Conservation (phyloP, 1,140 invertebrate genomes). For the Drosophila kikkawai region DNA sequence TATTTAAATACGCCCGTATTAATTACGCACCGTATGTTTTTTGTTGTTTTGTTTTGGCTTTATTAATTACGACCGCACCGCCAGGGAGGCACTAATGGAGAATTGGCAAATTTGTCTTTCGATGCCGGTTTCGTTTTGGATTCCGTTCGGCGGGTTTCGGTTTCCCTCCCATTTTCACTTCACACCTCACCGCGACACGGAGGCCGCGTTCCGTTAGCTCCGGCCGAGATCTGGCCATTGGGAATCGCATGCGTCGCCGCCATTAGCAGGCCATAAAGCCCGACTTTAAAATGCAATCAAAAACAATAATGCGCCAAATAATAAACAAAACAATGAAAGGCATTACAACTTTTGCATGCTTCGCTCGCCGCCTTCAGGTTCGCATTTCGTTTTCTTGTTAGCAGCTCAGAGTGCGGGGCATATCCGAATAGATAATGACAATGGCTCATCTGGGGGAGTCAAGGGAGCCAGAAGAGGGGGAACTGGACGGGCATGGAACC, state of each 20-base stretch:
- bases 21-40: slow-evolving; percentile 61
- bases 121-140: slow-evolving; percentile 5
- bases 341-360: slow-evolving; percentile 53
- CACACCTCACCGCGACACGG: slow-evolving; percentile 21
- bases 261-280: slow-evolving; percentile 78
- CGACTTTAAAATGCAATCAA: slow-evolving; percentile 70
- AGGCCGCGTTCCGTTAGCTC: slow-evolving; percentile 24
- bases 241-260: slow-evolving; percentile 72
- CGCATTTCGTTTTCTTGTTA: slow-evolving; percentile 35
- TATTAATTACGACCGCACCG: slow-evolving; percentile 74
- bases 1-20: slow-evolving; percentile 84
- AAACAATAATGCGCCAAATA: slow-evolving; percentile 69
- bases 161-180: slow-evolving; percentile 50
- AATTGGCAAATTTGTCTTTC: slow-evolving; percentile 70
- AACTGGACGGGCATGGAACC: slow-evolving; percentile 52
- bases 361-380: slow-evolving; percentile 13
- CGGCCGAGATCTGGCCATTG: slow-evolving; percentile 29
- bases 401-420: slow-evolving; percentile 1
- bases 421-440: slow-evolving; percentile 67
- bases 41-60: slow-evolving; percentile 35
- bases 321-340: slow-evolving; percentile 39
- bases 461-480: neutral
- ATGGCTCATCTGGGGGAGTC: slow-evolving; percentile 49
- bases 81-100: slow-evolving; percentile 66
- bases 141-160: slow-evolving; percentile 45